Evolutionary conservation across 2,113 vertebrate species (phyloP), one percentile per base, ranked within the genome.

Genomic region (Salvator merianae): DNA sequence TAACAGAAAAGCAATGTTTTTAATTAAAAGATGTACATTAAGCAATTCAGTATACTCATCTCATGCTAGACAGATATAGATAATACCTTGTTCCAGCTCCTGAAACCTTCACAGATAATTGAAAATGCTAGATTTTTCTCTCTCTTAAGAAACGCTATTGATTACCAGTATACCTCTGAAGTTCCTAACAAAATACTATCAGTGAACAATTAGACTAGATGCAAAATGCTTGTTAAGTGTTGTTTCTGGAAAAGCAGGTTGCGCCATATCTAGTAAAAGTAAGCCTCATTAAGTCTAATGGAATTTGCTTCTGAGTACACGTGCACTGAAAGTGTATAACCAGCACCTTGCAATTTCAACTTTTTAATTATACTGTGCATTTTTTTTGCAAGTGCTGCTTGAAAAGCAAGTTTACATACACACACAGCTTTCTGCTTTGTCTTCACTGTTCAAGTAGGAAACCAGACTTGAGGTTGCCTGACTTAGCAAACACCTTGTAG

Each of bases 1-100:
- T 26, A 87, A 81, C 2, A 87, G 12, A 8, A 88, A 40, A 13
- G 59, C 7, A 88, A 2, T 70, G 16, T 0, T 81, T 85, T 79
- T 81, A 82, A 88, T 69, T 83, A 86, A 85, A 86, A 81, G 3
- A 8, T 78, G 26, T 84, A 0, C 62, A 85, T 87, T 83, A 89
- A 84, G 10, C 4, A 90, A 76, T 81, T 83, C 7, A 68, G 40
- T 84, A 77, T 30, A 6, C 79, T 90, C 20, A 20, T 59, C 84
- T 40, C 4, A 0, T 63, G 43, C 22, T 71, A 32, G 81, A 83
- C 1, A 86, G 85, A 74, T 16, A 73, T 0, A 1, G 24, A 86
- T 69, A 72, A 62, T 63, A 83, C 83, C 76, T n/a, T 84, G 84
- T n/a, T 77, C 63, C 7, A 66, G 79, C 50, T 81, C 71, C 9